phyloP scores from a whole-genome alignment of 2,797 vertebrate species.

The Mormyrus hasselquistii region DNA sequence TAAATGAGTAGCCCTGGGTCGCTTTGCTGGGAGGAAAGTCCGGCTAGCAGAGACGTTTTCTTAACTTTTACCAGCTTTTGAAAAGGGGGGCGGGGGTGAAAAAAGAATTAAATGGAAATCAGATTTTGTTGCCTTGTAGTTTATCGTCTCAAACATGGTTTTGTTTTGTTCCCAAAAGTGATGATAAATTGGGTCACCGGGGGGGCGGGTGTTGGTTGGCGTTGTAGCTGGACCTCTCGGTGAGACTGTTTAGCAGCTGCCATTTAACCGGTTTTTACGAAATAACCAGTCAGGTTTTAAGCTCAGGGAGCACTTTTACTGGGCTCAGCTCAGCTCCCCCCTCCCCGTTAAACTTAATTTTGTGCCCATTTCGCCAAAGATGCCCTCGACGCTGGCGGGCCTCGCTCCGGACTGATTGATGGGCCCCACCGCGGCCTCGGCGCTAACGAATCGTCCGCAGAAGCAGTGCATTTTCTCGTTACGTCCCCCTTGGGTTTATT shows the following conservation, averaged over 20 bases:
- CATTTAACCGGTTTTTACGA: not conserved
- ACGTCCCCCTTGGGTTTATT: not conserved
- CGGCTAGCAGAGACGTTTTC: not conserved
- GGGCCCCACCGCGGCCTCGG: not conserved
- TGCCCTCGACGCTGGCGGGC: not conserved
- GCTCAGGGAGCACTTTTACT: not conserved
- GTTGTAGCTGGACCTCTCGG: not conserved
- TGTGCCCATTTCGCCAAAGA: not conserved
- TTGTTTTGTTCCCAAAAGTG: not conserved
- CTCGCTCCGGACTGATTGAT: not conserved
- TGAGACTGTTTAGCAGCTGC: not conserved
- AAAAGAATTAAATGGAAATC: not conserved
- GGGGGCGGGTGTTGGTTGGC: not conserved
- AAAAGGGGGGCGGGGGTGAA: not conserved
- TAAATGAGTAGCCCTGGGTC: not conserved
- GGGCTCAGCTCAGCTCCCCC: not conserved
- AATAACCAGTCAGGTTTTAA: not conserved
- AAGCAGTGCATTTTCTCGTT: not conserved
- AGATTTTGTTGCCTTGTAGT: not conserved
- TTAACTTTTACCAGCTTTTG: conserved; percentile 1
- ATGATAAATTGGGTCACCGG: not conserved
- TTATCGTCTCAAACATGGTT: not conserved
- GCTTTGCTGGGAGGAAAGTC: not conserved
- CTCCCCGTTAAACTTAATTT: not conserved
- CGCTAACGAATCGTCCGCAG: not conserved